Conservation (phyloP, 1,140 invertebrate species). For the Sesamia nonagrioides region DNA sequence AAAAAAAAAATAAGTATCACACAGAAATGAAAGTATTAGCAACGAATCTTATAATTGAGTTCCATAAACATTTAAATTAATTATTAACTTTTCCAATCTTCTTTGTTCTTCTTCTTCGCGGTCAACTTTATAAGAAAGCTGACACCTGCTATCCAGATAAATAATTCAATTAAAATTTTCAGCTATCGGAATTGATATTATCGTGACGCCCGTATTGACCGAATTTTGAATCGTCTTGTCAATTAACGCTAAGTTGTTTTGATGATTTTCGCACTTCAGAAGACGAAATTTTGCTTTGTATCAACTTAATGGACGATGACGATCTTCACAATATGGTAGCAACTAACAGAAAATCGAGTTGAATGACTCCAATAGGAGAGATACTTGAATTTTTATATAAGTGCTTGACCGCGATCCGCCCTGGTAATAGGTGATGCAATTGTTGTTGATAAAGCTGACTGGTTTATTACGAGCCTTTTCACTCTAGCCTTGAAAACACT, state of each 20-base stretch:
- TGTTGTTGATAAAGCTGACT: too few relatives aligned
- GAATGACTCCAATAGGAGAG: too few relatives aligned
- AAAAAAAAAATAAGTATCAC: too few relatives aligned
- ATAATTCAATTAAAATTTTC: not conserved
- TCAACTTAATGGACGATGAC: not conserved
- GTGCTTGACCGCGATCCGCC: too few relatives aligned
- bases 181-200: slow-evolving; percentile 1
- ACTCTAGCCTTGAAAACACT: too few relatives aligned
- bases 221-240: not conserved
- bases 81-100: slow-evolving; percentile 8
- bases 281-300: not conserved
- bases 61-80: slow-evolving; percentile 11
- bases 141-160: not conserved
- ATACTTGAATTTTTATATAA: too few relatives aligned
- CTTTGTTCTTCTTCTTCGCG: not conserved
- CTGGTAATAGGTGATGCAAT: too few relatives aligned
- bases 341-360: too few relatives aligned
- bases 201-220: not conserved
- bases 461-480: too few relatives aligned
- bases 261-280: not conserved
- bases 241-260: slow-evolving; percentile 11
- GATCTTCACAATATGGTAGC: not conserved
- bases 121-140: slow-evolving; percentile 1
- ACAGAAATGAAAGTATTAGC: too few relatives aligned
- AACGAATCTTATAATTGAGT: not conserved